Conservation (phyloP, 2,797 vertebrate genomes). For the Emys orbicularis region DNA sequence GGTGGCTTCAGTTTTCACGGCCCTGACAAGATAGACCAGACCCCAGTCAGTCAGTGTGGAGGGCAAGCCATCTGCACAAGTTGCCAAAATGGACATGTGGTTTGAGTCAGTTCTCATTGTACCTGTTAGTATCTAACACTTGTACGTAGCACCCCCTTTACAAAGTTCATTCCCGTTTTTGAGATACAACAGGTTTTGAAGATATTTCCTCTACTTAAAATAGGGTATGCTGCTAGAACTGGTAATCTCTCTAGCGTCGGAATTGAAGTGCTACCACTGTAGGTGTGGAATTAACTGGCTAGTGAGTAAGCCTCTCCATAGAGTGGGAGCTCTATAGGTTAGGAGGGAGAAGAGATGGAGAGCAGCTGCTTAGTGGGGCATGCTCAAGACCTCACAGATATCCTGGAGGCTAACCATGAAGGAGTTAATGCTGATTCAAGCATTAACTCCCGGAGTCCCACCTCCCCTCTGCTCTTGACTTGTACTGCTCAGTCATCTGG, state of each 20-base stretch:
- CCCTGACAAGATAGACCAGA: background rate
- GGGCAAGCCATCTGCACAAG: background rate
- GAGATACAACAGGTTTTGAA: background rate
- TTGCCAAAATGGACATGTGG: background rate
- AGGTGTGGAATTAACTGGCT: background rate
- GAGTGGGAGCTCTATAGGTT: rapidly evolving
- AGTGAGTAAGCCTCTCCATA: background rate
- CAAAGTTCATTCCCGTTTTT: background rate
- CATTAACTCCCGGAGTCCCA: rapidly evolving
- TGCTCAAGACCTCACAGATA: background rate
- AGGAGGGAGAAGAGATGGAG: background rate
- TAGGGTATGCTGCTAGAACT: background rate
- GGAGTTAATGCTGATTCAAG: background rate
- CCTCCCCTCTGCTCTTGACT: background rate
- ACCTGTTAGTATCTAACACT: background rate
- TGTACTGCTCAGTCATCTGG: background rate
- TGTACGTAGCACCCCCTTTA: background rate
- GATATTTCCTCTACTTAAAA: background rate
- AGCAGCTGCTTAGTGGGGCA: rapidly evolving
- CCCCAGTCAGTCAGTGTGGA: background rate
- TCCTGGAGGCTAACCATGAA: rapidly evolving
- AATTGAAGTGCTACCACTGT: background rate
- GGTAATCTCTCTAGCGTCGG: background rate
- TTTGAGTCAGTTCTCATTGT: background rate
- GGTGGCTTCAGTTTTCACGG: background rate